These are phyloP conservation scores for Hylomyscus alleni DNA, from an alignment of 2,797 vertebrate genomes.

Conservation along the genomic window DNA sequence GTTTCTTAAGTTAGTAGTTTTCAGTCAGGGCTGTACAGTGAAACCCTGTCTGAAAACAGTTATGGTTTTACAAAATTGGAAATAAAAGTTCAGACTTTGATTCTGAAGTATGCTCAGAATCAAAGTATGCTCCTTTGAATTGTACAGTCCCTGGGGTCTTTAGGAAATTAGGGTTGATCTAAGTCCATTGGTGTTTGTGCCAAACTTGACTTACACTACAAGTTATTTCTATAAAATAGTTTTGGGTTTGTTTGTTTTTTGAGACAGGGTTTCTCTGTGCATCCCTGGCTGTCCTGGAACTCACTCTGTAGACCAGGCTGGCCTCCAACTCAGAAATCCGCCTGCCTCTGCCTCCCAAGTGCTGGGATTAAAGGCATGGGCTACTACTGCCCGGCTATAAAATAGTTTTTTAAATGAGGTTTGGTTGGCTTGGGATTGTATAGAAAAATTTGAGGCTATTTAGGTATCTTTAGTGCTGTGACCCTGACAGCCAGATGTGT, in stretches of 20 bases:
- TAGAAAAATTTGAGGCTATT: neutral
- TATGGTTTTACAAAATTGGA: no score
- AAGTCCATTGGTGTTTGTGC: neutral
- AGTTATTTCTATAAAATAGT: neutral
- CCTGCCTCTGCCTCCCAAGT: no score
- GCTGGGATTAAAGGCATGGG: no score
- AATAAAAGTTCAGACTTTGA: neutral
- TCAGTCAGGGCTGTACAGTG: neutral
- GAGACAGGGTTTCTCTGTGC: no score
- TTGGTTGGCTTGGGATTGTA: neutral
- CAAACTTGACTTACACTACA: neutral
- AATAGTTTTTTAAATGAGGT: neutral
- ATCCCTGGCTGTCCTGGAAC: no score
- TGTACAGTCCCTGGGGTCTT: rapidly evolving
- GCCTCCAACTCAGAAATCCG: no score
- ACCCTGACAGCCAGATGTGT: neutral
- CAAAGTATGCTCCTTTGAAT: neutral
- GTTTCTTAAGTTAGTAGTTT: neutral
- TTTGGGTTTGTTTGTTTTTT: no score
- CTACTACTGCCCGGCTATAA: neutral
- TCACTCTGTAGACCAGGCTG: no score
- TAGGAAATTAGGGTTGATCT: neutral
- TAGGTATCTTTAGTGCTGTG: neutral
- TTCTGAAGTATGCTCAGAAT: no score
- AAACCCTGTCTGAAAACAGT: neutral